phyloP scores from a whole-genome alignment of 2,113 vertebrate genomes.

The Naja naja region DNA sequence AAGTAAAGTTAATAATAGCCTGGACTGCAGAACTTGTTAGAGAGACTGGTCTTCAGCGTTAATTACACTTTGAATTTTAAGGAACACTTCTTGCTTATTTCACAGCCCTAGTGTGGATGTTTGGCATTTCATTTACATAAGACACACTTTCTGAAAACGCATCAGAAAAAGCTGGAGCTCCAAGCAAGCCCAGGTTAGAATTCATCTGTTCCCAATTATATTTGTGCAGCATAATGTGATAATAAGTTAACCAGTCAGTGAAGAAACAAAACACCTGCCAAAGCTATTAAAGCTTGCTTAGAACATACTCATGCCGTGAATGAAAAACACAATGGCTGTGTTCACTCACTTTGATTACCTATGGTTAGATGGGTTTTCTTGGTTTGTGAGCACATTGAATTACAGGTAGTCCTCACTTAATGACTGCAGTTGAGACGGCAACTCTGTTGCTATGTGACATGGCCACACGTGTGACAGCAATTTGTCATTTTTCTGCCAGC shows the following conservation, averaged over 20 bases:
- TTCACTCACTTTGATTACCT: neutral
- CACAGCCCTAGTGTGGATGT: rapidly evolving
- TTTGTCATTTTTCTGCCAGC: neutral
- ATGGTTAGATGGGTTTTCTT: neutral
- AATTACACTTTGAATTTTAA: conserved; percentile 25
- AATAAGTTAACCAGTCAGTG: neutral
- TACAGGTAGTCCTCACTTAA: neutral
- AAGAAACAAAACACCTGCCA: neutral
- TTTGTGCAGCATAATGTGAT: neutral
- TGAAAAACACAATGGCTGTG: neutral
- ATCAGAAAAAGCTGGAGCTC: conserved; percentile 4
- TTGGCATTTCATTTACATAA: conserved; percentile 17
- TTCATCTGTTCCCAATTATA: neutral
- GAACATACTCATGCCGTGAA: neutral
- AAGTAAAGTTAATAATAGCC: conserved; percentile 50
- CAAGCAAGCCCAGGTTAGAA: neutral
- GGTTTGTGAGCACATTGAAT: neutral
- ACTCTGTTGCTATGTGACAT: neutral
- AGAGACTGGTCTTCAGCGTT: conserved; percentile 42
- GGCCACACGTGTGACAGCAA: neutral
- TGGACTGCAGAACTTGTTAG: conserved; percentile 42
- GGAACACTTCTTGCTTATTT: conserved; percentile 22
- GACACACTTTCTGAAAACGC: neutral
- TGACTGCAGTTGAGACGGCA: neutral
- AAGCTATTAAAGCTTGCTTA: neutral